Evolutionary conservation across 1,140 invertebrate species (phyloP).

Genomic region (Megalopta genalis): DNA sequence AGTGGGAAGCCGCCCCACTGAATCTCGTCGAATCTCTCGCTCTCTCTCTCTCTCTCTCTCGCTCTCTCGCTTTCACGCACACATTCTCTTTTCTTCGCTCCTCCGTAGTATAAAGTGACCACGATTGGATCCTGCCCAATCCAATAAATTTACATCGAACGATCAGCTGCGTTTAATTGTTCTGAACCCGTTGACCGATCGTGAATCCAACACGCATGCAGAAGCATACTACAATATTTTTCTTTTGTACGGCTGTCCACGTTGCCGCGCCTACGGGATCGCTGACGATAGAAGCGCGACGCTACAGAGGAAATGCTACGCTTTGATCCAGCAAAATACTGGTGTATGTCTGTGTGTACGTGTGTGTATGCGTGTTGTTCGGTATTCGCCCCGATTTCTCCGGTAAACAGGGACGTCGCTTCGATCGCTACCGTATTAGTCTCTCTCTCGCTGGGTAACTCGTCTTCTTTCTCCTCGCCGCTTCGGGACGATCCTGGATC

Average conservation of each 20-base stretch:
- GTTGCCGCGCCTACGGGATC: too few species aligned
- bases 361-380: too few species aligned
- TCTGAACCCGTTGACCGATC: slow-evolving; percentile 21
- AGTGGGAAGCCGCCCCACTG: neutral
- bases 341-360: too few species aligned
- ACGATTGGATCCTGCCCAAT: slow-evolving; percentile 77
- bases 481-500: neutral
- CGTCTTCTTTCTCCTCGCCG: neutral
- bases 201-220: too few species aligned
- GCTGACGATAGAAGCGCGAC: too few species aligned
- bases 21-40: slow-evolving; percentile 27
- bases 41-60: neutral
- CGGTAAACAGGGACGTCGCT: neutral
- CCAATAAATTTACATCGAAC: slow-evolving; percentile 44
- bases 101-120: slow-evolving; percentile 32
- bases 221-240: too few species aligned
- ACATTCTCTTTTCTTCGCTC: neutral
- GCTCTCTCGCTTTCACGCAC: neutral
- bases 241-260: too few species aligned
- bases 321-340: too few species aligned
- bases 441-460: neutral
- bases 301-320: too few species aligned
- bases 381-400: too few species aligned
- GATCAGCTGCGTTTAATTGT: slow-evolving; percentile 11
- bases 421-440: slow-evolving; percentile 8